Evolutionary conservation across 2,113 vertebrate genomes (phyloP).

Genomic region (Eupsittula cactorum): DNA sequence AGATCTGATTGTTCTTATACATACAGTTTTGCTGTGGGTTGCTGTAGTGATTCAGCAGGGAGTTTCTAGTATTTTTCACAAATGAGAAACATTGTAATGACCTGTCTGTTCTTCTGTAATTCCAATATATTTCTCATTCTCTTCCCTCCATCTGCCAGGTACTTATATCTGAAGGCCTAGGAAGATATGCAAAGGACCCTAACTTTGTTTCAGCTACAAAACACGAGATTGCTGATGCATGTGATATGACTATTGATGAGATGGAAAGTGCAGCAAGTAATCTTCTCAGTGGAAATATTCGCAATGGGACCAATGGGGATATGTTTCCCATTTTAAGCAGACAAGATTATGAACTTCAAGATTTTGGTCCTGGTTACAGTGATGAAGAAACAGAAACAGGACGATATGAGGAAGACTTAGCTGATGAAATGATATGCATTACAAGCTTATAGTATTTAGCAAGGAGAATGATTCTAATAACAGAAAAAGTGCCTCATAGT

Average conservation of each 20-base stretch:
- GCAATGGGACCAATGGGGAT: slow-evolving; percentile 81
- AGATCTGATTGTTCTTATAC: neutral
- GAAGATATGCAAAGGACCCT: slow-evolving; percentile 94
- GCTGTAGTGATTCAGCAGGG: neutral
- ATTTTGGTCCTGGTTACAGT: slow-evolving; percentile 90
- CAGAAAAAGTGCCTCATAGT: slow-evolving; percentile 92
- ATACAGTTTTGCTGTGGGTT: neutral
- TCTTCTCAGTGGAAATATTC: slow-evolving; percentile 87
- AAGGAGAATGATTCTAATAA: slow-evolving; percentile 79
- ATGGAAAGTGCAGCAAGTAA: slow-evolving; percentile 99
- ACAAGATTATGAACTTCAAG: slow-evolving; percentile 91
- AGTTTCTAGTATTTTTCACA: neutral
- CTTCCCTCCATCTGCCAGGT: slow-evolving; percentile 78
- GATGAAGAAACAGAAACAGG: slow-evolving; percentile 90
- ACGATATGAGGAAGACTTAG: slow-evolving; percentile 95
- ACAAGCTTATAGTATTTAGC: slow-evolving; percentile 93
- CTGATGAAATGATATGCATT: slow-evolving; percentile 99
- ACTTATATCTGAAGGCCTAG: slow-evolving; percentile 96
- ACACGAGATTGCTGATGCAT: slow-evolving; percentile 96
- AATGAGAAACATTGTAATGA: neutral
- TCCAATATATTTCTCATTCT: neutral
- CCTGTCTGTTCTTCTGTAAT: neutral
- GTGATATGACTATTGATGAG: slow-evolving; percentile 97
- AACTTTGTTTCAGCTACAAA: slow-evolving; percentile 97
- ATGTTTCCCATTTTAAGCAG: slow-evolving; percentile 81